Evolutionary conservation across 2,797 vertebrate species (phyloP).

Genomic region (Tenualosa ilisha): DNA sequence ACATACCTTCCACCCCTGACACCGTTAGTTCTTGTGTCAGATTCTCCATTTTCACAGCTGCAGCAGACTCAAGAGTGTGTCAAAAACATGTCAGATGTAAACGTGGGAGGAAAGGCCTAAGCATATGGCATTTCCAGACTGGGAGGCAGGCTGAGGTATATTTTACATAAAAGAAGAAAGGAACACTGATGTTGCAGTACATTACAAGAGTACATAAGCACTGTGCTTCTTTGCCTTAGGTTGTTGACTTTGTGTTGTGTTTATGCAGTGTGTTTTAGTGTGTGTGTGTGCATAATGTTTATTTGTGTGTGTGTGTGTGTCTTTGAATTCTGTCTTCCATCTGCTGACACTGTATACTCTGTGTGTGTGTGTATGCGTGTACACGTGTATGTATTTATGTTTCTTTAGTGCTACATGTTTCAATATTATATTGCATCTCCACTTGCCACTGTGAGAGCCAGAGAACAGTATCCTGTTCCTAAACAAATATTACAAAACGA

Average conservation of each 20-base stretch:
- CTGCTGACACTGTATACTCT: no score
- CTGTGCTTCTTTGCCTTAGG: not conserved
- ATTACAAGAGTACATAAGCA: not conserved
- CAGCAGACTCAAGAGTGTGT: constrained; percentile 16
- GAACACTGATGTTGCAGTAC: not conserved
- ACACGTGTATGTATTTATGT: not conserved
- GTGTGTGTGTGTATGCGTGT: not conserved
- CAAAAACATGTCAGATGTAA: constrained; percentile 28
- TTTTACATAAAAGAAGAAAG: not conserved
- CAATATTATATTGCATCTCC: not conserved
- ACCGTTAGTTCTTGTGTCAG: constrained; percentile 17
- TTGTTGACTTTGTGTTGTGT: constrained; percentile 9
- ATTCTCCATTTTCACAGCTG: constrained; percentile 44
- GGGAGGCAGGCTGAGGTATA: constrained; percentile 24
- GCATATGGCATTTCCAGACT: constrained; percentile 41
- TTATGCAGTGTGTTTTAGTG: not conserved
- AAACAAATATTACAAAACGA: not conserved
- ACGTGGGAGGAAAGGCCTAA: constrained; percentile 36
- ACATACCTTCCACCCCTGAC: constrained; percentile 20
- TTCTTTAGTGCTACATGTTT: not conserved
- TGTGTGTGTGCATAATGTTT: not conserved
- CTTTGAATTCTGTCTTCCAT: no score
- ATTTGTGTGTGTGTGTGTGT: constrained; percentile 1
- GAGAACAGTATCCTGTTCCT: not conserved
- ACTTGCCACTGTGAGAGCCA: not conserved